Evolutionary conservation across 2,888 invertebrate species (phyloP).

Genomic region (Rotaria magnacalcarata): DNA sequence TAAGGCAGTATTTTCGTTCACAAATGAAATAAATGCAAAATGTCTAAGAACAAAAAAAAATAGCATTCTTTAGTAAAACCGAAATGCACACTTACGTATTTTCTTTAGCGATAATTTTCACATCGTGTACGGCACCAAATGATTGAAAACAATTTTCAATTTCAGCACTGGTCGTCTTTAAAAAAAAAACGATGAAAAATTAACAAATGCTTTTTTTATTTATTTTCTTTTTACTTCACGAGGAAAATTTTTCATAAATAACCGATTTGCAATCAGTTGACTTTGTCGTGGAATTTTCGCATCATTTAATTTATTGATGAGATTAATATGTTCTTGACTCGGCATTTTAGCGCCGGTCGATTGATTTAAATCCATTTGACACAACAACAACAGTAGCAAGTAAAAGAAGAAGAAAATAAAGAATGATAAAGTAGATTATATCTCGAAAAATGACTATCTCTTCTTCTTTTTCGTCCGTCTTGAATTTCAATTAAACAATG

Average conservation of each 20-base stretch:
- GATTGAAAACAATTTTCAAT: not conserved
- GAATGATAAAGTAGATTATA: not conserved
- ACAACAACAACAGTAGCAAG: not conserved
- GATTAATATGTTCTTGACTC: slow-evolving; percentile 1
- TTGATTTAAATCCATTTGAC: slow-evolving; percentile 20
- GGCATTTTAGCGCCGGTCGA: slow-evolving; percentile 16
- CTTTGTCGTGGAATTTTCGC: slow-evolving; percentile 9
- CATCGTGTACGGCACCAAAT: slow-evolving; percentile 24
- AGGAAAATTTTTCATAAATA: slow-evolving; percentile 35
- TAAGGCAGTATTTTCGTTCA: not conserved
- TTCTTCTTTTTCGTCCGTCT: slow-evolving; percentile 21
- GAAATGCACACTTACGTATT: not conserved
- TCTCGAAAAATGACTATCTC: not conserved
- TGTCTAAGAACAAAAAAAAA: not conserved
- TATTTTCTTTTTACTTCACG: not conserved
- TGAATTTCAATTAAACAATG: not conserved
- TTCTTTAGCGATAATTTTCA: slow-evolving; percentile 23
- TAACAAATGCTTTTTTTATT: not conserved
- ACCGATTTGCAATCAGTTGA: not conserved
- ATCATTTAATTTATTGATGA: slow-evolving; percentile 2
- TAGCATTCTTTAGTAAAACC: too few species aligned
- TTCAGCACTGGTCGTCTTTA: not conserved
- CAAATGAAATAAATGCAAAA: slow-evolving; percentile 18
- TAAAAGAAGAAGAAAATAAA: not conserved
- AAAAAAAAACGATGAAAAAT: not conserved